These are phyloP conservation scores for Etheostoma perlongum DNA, from an alignment of 2,797 vertebrate species.

Conservation along the genomic window DNA sequence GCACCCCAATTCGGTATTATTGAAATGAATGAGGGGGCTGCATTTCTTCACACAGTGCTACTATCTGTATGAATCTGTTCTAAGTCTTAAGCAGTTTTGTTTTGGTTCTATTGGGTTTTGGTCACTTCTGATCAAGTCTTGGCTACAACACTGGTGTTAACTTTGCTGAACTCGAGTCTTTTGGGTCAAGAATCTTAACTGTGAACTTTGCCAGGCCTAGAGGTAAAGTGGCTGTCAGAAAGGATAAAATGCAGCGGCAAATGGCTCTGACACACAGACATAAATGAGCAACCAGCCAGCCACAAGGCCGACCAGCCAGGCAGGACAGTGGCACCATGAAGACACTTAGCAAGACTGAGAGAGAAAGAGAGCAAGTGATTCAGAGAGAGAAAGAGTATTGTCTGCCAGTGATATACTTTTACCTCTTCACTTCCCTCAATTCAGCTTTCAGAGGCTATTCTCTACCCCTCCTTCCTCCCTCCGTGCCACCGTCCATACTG, in stretches of 20 bases:
- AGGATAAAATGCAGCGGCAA: conserved; percentile 59
- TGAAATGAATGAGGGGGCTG: neutral
- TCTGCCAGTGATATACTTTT: conserved; percentile 64
- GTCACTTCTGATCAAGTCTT: conserved; percentile 19
- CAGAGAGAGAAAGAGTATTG: conserved; percentile 28
- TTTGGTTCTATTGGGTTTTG: conserved; percentile 17
- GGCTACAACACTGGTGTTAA: conserved; percentile 24
- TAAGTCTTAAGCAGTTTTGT: conserved; percentile 2
- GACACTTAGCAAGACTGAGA: conserved; percentile 57
- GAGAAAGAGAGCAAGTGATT: conserved; percentile 18
- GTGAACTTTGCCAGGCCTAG: conserved; percentile 53
- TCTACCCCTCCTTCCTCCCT: conserved; percentile 54
- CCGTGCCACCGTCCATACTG: conserved; percentile 71
- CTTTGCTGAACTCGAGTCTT: conserved; percentile 33
- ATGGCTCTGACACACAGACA: conserved; percentile 66
- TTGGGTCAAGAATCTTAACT: conserved; percentile 47
- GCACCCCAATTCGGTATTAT: neutral
- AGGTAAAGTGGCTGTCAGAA: conserved; percentile 77
- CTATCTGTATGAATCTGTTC: neutral
- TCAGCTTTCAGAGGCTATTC: conserved; percentile 61
- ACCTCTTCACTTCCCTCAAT: conserved; percentile 69
- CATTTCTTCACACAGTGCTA: neutral
- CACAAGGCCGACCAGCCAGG: conserved; percentile 53
- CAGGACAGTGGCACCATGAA: conserved; percentile 63
- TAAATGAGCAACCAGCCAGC: conserved; percentile 67